Evolutionary conservation across 2,888 invertebrate genomes (phyloP).

Genomic region (Drosophila histrio): DNA sequence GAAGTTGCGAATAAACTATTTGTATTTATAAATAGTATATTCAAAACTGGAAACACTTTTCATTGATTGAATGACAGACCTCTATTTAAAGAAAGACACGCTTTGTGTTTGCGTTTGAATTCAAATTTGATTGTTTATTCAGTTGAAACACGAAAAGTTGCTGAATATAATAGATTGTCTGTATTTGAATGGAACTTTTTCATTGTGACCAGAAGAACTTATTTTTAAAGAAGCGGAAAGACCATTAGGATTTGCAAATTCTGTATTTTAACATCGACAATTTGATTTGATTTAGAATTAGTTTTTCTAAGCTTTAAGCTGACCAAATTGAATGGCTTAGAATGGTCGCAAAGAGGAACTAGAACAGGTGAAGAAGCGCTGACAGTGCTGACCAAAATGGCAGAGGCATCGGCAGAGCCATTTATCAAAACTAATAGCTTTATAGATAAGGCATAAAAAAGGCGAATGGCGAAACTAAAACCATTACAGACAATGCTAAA

Average conservation of each 20-base stretch:
- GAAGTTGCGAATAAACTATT: not conserved
- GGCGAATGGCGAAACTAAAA: slow-evolving; percentile 31
- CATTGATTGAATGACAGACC: not conserved
- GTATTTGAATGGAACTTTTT: not conserved
- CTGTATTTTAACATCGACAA: too few relatives aligned
- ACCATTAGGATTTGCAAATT: too few relatives aligned
- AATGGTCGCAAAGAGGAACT: not conserved
- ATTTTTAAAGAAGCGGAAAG: too few relatives aligned
- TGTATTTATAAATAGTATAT: not conserved
- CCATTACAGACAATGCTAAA: slow-evolving; percentile 41
- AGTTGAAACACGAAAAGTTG: not conserved
- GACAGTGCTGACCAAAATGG: slow-evolving; percentile 42
- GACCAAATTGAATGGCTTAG: not conserved
- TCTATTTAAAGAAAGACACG: not conserved
- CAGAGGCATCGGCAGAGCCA: slow-evolving; percentile 48
- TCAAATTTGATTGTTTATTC: not conserved
- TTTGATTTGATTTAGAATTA: not conserved
- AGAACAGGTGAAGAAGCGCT: slow-evolving; percentile 46
- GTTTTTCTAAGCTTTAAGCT: not conserved
- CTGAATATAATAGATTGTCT: not conserved
- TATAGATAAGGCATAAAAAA: slow-evolving; percentile 45
- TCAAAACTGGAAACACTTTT: not conserved
- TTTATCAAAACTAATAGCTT: slow-evolving; percentile 71
- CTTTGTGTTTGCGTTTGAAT: not conserved
- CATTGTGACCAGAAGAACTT: too few relatives aligned